Conservation (phyloP, 23 tunicate genomes). For the Halocynthia aurantium region DNA sequence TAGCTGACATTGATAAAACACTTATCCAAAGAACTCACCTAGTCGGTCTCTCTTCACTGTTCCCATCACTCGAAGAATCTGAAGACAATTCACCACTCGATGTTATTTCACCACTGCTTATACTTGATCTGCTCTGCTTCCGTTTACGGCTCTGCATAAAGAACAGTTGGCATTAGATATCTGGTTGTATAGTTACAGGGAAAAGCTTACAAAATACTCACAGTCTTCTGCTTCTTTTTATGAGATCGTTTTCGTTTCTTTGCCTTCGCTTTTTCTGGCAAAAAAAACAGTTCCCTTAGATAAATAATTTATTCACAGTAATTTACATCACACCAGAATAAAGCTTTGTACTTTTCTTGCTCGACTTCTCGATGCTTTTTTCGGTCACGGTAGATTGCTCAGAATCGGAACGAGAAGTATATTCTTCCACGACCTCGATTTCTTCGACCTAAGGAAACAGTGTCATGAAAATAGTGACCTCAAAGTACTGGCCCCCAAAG, state of each 20-base stretch:
- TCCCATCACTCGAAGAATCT: constrained; percentile 9
- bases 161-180: background rate
- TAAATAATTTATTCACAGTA: background rate
- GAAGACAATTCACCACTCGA: constrained; percentile 19
- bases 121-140: background rate
- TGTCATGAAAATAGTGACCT: background rate
- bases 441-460: constrained; percentile 29
- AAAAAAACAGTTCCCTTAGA: background rate
- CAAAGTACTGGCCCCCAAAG: background rate
- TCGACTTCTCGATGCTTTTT: background rate
- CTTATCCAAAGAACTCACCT: background rate
- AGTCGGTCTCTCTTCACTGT: background rate
- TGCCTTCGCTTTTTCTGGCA: background rate
- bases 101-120: constrained; percentile 20
- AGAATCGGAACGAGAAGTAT: background rate
- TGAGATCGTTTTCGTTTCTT: background rate
- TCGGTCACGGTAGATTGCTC: constrained; percentile 2
- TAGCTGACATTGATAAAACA: too few species aligned
- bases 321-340: too few species aligned
- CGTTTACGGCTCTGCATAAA: constrained; percentile 11
- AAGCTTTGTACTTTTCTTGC: background rate
- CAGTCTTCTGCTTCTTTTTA: background rate
- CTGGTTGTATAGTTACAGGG: too few species aligned
- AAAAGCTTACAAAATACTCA: too few species aligned
- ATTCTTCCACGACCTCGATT: constrained; percentile 45